Percentiles rank a stretch among this genome's conserved stretches.
Evolutionary conservation across 2,113 vertebrate species (phyloP).

Genomic region (Oreochromis spilurus): DNA sequence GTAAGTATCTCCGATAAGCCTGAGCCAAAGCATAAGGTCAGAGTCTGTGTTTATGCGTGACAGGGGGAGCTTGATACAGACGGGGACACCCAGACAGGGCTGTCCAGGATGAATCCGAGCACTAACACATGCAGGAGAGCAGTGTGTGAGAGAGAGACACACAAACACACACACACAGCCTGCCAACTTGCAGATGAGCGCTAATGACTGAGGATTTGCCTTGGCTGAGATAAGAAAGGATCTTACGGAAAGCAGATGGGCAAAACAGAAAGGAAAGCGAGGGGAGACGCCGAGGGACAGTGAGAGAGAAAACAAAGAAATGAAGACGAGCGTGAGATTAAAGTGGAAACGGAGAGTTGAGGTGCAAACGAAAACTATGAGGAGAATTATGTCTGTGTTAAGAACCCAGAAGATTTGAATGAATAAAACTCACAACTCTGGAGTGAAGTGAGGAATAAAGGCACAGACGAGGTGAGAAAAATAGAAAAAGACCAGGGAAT

Average conservation of each 20-base stretch:
- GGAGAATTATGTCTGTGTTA: slow-evolving; percentile 35
- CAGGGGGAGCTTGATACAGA: slow-evolving; percentile 68
- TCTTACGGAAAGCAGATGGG: neutral
- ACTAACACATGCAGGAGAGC: neutral
- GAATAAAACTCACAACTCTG: neutral
- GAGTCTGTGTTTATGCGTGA: slow-evolving; percentile 5
- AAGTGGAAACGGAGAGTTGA: neutral
- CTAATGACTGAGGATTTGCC: slow-evolving; percentile 74
- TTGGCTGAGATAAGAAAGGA: slow-evolving; percentile 65
- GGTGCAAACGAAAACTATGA: slow-evolving; percentile 33
- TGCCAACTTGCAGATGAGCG: slow-evolving; percentile 51
- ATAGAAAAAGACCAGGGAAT: neutral
- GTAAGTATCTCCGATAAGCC: neutral
- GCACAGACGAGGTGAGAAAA: neutral
- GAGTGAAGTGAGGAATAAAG: neutral
- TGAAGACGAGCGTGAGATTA: slow-evolving; percentile 18
- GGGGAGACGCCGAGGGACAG: slow-evolving; percentile 76
- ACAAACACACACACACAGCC: neutral
- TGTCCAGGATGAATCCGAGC: slow-evolving; percentile 1
- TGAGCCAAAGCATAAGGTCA: neutral
- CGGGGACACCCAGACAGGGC: slow-evolving; percentile 83
- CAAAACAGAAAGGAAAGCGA: neutral
- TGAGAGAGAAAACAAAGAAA: slow-evolving; percentile 57
- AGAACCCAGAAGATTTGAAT: slow-evolving; percentile 41
- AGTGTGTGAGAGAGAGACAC: neutral